Percentiles rank a stretch among this genome's conserved stretches.
phyloP scores from a whole-genome alignment of 2,113 vertebrate genomes.

The Lonchura striata region DNA sequence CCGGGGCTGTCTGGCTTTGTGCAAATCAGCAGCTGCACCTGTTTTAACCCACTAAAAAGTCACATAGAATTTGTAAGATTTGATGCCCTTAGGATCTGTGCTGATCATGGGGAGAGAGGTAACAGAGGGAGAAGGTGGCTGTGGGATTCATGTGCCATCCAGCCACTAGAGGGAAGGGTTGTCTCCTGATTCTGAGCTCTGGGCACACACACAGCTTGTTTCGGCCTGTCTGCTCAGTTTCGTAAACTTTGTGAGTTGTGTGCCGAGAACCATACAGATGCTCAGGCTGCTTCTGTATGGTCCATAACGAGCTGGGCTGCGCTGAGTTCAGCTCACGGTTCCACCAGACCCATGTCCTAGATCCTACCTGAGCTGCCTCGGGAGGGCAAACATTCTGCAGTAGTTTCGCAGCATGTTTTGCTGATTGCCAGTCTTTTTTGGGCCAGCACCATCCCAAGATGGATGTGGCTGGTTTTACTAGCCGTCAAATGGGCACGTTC shows the following conservation, averaged over 20 bases:
- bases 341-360: accelerated
- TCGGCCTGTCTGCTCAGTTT: neutral
- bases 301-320: accelerated
- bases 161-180: constrained; percentile 54
- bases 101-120: accelerated
- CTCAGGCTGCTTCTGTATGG: neutral
- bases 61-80: accelerated
- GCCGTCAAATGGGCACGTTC: accelerated
- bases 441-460: neutral
- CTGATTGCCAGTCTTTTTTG: neutral
- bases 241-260: neutral
- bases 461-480: neutral
- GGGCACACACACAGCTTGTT: neutral
- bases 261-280: neutral
- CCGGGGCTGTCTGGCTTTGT: neutral
- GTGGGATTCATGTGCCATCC: neutral
- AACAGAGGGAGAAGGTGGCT: neutral
- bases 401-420: neutral
- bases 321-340: neutral
- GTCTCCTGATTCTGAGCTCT: neutral
- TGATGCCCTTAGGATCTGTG: accelerated
- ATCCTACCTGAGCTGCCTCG: neutral
- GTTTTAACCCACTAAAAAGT: neutral
- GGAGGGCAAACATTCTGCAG: neutral
- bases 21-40: neutral